A percentile compares a stretch with the other conserved stretches of the same genome.
Evolutionary conservation across 2,797 vertebrate genomes (phyloP).

Genomic region (Sebastes iracundus): DNA sequence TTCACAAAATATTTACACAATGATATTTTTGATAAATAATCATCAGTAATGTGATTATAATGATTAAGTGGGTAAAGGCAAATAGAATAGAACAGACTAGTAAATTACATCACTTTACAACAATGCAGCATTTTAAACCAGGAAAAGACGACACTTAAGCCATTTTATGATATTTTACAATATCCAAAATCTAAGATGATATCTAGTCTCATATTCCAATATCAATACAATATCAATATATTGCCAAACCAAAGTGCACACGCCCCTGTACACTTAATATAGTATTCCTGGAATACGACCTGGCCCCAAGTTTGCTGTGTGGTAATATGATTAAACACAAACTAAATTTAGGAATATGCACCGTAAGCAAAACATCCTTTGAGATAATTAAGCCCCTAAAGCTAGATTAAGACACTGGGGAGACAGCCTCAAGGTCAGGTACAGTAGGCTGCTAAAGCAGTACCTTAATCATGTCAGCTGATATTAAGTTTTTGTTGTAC

Average conservation of each 20-base stretch:
- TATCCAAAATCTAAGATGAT: no score
- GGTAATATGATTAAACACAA: background rate
- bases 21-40: background rate
- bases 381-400: background rate
- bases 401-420: background rate
- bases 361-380: background rate
- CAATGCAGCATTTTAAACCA: background rate
- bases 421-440: background rate
- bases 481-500: no score
- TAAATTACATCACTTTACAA: background rate
- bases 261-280: background rate
- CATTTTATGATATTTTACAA: no score
- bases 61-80: background rate
- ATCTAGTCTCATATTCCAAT: no score
- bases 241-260: background rate
- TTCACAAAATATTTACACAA: background rate
- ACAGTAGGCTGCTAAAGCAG: background rate
- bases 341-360: background rate
- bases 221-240: no score
- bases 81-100: background rate
- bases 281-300: background rate
- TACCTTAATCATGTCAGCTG: background rate
- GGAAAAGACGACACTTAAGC: background rate
- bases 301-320: background rate
- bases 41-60: background rate